Evolutionary conservation across 1,140 invertebrate genomes (phyloP).

Genomic region (Philopotamus ludificatus): DNA sequence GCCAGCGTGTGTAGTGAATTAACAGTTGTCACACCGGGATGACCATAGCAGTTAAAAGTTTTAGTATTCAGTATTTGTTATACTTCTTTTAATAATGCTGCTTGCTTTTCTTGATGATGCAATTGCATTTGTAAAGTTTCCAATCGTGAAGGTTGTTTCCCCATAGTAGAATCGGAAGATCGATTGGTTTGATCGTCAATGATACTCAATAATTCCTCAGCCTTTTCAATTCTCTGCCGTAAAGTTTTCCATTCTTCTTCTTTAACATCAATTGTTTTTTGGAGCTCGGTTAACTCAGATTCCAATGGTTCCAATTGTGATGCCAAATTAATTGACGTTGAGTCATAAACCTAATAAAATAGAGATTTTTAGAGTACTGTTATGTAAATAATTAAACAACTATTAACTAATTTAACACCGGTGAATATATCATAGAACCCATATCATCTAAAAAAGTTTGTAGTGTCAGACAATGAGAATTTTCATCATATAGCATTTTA

Average conservation of each 20-base stretch:
- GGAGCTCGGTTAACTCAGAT: conserved; percentile 50
- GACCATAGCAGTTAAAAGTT: too few relatives aligned
- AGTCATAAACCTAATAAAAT: conserved; percentile 47
- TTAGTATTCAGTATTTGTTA: background rate
- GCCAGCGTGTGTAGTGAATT: too few relatives aligned
- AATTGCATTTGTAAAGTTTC: conserved; percentile 52
- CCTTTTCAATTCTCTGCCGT: conserved; percentile 55
- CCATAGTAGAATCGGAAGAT: conserved; percentile 45
- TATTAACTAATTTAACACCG: too few relatives aligned
- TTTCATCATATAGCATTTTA: too few relatives aligned
- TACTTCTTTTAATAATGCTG: conserved; percentile 53
- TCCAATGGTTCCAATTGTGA: conserved; percentile 56
- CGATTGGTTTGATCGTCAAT: conserved; percentile 55
- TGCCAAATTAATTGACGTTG: conserved; percentile 54
- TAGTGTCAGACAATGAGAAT: too few relatives aligned
- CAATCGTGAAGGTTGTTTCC: conserved; percentile 51
- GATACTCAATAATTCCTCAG: conserved; percentile 54
- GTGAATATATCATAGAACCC: too few relatives aligned
- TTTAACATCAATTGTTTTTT: conserved; percentile 50
- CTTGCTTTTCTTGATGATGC: conserved; percentile 48
- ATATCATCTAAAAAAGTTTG: too few relatives aligned
- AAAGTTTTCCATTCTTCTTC: conserved; percentile 57
- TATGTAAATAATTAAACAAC: too few relatives aligned
- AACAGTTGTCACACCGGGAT: too few relatives aligned
- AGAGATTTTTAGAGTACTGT: too few relatives aligned